Evolutionary conservation across 2,797 vertebrate species (phyloP).

Genomic region (Parotocinclus haroldoi): DNA sequence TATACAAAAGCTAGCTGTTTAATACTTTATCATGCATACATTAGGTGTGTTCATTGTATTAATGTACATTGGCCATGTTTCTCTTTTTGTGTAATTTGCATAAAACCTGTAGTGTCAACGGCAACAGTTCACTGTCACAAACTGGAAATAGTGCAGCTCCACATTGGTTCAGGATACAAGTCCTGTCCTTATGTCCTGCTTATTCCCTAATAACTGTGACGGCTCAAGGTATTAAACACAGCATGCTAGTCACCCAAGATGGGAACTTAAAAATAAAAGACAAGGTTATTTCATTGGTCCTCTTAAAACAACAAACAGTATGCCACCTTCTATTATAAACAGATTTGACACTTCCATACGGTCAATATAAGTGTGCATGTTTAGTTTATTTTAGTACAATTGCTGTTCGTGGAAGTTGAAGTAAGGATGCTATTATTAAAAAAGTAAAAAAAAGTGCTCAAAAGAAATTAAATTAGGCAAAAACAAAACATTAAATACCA

Average conservation of each 20-base stretch:
- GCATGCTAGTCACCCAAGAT: not conserved
- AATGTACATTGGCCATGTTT: not conserved
- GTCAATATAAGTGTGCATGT: no score
- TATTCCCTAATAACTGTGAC: not conserved
- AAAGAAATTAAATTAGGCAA: no score
- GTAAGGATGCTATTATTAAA: no score
- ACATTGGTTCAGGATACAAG: not conserved
- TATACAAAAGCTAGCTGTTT: no score
- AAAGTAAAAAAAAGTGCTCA: no score
- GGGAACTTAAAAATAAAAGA: not conserved
- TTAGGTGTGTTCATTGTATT: not conserved
- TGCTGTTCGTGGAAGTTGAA: no score
- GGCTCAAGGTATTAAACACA: not conserved
- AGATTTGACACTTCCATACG: no score
- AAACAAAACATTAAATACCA: not conserved
- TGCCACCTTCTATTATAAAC: no score
- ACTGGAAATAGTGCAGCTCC: not conserved
- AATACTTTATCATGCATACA: constrained; percentile 3
- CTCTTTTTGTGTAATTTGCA: not conserved
- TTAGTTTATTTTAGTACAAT: no score
- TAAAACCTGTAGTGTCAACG: not conserved
- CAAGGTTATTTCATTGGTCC: not conserved
- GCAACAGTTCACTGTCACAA: not conserved
- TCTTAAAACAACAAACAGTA: not conserved
- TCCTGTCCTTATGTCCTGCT: not conserved